Conservation (phyloP, 2,888 invertebrate species). For the Dromius quadrimaculatus region DNA sequence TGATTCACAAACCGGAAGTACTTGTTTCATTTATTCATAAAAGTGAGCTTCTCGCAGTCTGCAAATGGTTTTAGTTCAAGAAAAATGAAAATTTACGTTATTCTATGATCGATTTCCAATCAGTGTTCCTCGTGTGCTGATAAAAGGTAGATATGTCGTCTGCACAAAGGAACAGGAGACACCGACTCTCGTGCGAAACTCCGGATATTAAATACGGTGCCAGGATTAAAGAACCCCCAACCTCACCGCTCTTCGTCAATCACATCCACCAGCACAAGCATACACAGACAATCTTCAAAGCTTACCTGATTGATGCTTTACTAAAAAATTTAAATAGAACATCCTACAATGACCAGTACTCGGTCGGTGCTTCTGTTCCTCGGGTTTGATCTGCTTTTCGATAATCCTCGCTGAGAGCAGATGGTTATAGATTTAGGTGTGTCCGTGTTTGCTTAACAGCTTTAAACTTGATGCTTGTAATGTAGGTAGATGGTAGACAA, state of each 20-base stretch:
- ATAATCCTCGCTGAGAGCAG: conserved; percentile 65
- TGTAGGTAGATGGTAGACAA: conserved; percentile 60
- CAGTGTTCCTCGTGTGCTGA: background rate
- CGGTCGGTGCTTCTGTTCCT: conserved; percentile 54
- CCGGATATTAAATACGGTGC: conserved; percentile 51
- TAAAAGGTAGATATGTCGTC: conserved; percentile 36
- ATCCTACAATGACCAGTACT: conserved; percentile 17
- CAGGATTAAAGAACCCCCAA: conserved; percentile 44
- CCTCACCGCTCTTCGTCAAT: conserved; percentile 19
- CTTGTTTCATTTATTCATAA: no score
- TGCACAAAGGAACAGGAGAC: conserved; percentile 41
- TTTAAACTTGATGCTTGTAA: conserved; percentile 64
- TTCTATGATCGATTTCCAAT: conserved; percentile 5
- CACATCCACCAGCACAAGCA: no score
- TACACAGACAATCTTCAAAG: conserved; percentile 1
- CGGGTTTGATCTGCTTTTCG: conserved; percentile 65
- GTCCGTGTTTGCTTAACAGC: conserved; percentile 67
- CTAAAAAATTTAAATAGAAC: conserved; percentile 11
- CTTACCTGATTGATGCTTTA: conserved; percentile 19
- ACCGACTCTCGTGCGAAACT: conserved; percentile 25
- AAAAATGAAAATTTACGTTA: no score
- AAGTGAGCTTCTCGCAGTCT: no score
- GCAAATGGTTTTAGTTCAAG: no score
- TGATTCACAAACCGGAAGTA: no score
- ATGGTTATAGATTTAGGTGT: conserved; percentile 67